These are phyloP conservation scores for Grallaria varia DNA, from an alignment of 2,113 vertebrate genomes.

Conservation along the genomic window DNA sequence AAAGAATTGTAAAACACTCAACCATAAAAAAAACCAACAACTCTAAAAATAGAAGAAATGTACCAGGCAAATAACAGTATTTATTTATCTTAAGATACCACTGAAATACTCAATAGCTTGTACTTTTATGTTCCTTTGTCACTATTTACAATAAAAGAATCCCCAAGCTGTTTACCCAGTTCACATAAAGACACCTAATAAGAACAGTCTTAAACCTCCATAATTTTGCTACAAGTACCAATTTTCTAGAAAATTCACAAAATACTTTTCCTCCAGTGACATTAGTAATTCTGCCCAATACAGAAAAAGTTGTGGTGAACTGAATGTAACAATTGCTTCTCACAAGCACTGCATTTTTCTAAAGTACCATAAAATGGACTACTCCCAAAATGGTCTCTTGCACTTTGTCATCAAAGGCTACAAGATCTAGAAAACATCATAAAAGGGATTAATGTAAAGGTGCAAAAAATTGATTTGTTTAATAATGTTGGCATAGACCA, in stretches of 20 bases:
- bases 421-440: not conserved
- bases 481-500: not conserved
- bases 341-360: not conserved
- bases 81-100: not conserved
- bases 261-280: not conserved
- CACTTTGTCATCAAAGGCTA: not conserved
- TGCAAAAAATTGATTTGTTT: not conserved
- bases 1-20: not conserved
- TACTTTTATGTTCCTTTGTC: not conserved
- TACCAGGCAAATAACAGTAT: not conserved
- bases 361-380: not conserved
- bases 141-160: not conserved
- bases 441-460: not conserved
- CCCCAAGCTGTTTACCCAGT: not conserved
- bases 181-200: not conserved
- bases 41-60: not conserved
- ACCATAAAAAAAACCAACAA: not conserved
- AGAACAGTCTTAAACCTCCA: not conserved
- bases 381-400: not conserved
- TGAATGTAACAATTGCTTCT: not conserved
- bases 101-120: not conserved
- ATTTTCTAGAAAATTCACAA: not conserved
- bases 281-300: not conserved
- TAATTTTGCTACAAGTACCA: not conserved
- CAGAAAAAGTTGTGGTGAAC: not conserved